These are phyloP conservation scores for Synanceia verrucosa DNA, from an alignment of 2,797 vertebrate species.

Conservation along the genomic window DNA sequence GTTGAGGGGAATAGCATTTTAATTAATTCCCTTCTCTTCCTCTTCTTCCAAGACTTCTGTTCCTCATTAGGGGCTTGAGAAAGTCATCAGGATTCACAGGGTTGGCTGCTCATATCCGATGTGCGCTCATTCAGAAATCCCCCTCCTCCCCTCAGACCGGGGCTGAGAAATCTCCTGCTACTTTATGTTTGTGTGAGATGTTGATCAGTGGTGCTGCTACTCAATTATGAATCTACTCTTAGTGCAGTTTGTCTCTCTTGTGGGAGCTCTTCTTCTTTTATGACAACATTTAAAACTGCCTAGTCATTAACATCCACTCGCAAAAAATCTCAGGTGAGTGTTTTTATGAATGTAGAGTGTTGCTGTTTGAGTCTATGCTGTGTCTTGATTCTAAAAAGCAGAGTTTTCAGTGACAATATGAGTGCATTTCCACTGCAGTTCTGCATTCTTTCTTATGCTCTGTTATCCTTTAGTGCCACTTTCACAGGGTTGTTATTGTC, in stretches of 20 bases:
- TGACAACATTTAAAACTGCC: neutral
- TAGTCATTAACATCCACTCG: neutral
- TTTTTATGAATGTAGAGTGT: neutral
- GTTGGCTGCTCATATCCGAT: slow-evolving; percentile 49
- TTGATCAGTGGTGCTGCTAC: neutral
- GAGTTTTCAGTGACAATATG: neutral
- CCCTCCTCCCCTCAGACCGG: slow-evolving; percentile 11
- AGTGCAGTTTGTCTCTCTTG: neutral
- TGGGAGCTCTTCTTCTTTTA: neutral
- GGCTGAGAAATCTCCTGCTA: slow-evolving; percentile 16
- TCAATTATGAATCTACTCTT: neutral
- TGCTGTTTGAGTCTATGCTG: neutral
- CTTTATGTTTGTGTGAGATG: neutral
- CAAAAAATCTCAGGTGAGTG: neutral
- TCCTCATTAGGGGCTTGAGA: slow-evolving; percentile 69
- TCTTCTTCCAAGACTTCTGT: slow-evolving; percentile 56
- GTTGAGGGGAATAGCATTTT: slow-evolving; percentile 52
- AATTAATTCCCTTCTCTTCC: slow-evolving; percentile 50
- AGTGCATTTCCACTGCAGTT: neutral
- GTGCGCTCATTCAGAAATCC: slow-evolving; percentile 55
- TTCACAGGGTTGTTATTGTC: neutral
- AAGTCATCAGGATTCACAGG: slow-evolving; percentile 53
- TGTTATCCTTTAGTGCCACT: neutral
- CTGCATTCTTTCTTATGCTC: neutral
- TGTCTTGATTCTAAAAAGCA: neutral